Percentiles rank a stretch among this genome's conserved stretches.
These are phyloP conservation scores for Tromatobia lineatoria DNA, from an alignment of 2,888 invertebrate genomes.

Conservation along the genomic window DNA sequence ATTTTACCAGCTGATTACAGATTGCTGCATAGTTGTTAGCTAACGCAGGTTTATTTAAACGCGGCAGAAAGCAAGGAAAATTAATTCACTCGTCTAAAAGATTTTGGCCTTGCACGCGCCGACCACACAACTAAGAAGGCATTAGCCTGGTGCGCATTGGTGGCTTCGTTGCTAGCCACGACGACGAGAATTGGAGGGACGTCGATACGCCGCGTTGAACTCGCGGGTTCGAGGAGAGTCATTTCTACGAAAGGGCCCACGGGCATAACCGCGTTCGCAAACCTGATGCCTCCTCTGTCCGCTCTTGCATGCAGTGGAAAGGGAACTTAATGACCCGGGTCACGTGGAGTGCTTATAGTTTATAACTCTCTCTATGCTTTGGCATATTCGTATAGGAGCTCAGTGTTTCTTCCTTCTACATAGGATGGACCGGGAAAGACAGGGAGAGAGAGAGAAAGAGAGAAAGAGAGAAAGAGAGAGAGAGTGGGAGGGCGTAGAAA, in stretches of 20 bases:
- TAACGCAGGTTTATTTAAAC: conserved; percentile 73
- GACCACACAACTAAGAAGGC: conserved; percentile 70
- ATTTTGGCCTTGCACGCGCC: conserved; percentile 78
- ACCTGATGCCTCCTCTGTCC: conserved; percentile 43
- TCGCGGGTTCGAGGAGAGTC: conserved; percentile 49
- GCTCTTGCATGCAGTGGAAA: conserved; percentile 35
- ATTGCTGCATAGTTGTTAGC: conserved; percentile 25
- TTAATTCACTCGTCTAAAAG: conserved; percentile 70
- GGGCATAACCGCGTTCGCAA: conserved; percentile 43
- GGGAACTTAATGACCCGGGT: conserved; percentile 64
- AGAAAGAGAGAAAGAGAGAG: conserved; percentile 18
- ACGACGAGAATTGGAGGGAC: conserved; percentile 19
- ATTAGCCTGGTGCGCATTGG: conserved; percentile 74
- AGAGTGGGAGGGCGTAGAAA: conserved; percentile 1
- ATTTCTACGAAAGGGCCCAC: conserved; percentile 64
- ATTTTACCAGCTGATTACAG: conserved; percentile 14
- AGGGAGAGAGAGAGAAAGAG: neutral
- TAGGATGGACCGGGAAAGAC: conserved; percentile 9
- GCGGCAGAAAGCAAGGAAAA: conserved; percentile 69
- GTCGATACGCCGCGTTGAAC: conserved; percentile 55
- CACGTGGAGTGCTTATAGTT: conserved; percentile 59
- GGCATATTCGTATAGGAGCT: conserved; percentile 49
- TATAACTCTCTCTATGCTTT: conserved; percentile 48
- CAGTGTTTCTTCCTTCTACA: conserved; percentile 36
- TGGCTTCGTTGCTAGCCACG: conserved; percentile 52